Evolutionary conservation across 2,113 vertebrate genomes (phyloP).

Genomic region (Ia io): DNA sequence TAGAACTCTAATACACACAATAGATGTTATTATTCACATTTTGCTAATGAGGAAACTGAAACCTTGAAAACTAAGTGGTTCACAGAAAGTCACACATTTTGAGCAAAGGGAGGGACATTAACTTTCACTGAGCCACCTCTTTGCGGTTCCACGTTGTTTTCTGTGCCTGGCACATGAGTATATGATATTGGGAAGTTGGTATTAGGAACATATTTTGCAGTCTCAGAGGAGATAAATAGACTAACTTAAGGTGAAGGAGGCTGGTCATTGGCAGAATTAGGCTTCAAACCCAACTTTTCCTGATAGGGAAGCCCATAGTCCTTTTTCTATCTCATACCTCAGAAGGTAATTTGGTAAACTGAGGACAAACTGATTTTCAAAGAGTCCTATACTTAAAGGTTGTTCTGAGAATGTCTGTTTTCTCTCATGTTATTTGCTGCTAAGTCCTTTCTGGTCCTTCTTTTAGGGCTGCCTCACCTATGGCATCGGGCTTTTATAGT

Average conservation of each 20-base stretch:
- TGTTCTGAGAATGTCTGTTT: neutral
- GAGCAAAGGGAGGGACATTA: neutral
- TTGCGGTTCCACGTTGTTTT: neutral
- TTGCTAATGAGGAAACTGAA: neutral
- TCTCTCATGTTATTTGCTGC: neutral
- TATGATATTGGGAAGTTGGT: neutral
- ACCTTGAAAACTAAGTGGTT: neutral
- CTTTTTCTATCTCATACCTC: neutral
- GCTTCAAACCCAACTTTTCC: neutral
- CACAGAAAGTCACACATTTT: neutral
- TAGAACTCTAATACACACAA: neutral
- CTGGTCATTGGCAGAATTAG: neutral
- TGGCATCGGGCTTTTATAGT: neutral
- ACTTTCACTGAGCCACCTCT: neutral
- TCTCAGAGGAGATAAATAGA: neutral
- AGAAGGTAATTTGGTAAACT: neutral
- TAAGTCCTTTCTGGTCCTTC: neutral
- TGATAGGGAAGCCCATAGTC: neutral
- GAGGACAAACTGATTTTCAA: neutral
- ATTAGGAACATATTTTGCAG: neutral
- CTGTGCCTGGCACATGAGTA: neutral
- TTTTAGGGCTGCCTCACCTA: neutral
- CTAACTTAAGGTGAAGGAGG: neutral
- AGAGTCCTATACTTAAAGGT: neutral
- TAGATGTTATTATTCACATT: neutral